These are phyloP conservation scores for Zaprionus ornatus DNA, from an alignment of 1,140 invertebrate genomes.

Conservation along the genomic window DNA sequence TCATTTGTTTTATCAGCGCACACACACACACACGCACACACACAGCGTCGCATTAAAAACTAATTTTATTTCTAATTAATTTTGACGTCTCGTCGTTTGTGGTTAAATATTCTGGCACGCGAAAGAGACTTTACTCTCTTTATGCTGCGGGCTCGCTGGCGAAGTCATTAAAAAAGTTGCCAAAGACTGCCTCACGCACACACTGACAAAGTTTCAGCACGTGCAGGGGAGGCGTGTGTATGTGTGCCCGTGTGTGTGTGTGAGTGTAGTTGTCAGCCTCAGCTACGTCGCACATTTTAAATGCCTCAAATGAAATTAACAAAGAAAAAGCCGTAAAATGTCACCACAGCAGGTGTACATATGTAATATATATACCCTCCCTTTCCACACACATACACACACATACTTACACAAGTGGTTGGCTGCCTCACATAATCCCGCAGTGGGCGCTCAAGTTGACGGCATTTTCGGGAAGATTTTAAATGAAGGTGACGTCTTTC, in stretches of 20 bases:
- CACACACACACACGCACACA: slow-evolving; percentile 31
- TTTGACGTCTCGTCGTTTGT: slow-evolving; percentile 81
- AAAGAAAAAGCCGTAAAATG: slow-evolving; percentile 80
- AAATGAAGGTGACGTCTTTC: slow-evolving; percentile 58
- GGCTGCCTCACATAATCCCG: slow-evolving; percentile 54
- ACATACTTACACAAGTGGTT: slow-evolving; percentile 14
- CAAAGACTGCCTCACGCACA: slow-evolving; percentile 55
- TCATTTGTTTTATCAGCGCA: slow-evolving; percentile 44
- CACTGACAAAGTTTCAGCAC: slow-evolving; percentile 57
- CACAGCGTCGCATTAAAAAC: slow-evolving; percentile 73
- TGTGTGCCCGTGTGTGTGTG: slow-evolving; percentile 11
- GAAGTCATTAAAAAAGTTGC: slow-evolving; percentile 79
- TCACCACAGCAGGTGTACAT: slow-evolving; percentile 73
- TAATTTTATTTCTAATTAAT: slow-evolving; percentile 82
- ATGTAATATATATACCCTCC: slow-evolving; percentile 30
- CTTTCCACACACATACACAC: slow-evolving; percentile 25
- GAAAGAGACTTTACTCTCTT: slow-evolving; percentile 55
- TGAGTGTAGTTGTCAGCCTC: slow-evolving; percentile 71
- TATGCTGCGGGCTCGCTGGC: slow-evolving; percentile 44
- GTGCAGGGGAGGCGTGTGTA: slow-evolving; percentile 20
- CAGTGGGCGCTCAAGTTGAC: slow-evolving; percentile 44
- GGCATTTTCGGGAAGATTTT: slow-evolving; percentile 62
- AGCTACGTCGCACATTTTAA: slow-evolving; percentile 74
- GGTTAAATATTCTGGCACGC: slow-evolving; percentile 80
- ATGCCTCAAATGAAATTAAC: slow-evolving; percentile 81